Base-by-base conservation (phyloP, 2,888 invertebrate genomes). In the Synergus umbraculus region DNA sequence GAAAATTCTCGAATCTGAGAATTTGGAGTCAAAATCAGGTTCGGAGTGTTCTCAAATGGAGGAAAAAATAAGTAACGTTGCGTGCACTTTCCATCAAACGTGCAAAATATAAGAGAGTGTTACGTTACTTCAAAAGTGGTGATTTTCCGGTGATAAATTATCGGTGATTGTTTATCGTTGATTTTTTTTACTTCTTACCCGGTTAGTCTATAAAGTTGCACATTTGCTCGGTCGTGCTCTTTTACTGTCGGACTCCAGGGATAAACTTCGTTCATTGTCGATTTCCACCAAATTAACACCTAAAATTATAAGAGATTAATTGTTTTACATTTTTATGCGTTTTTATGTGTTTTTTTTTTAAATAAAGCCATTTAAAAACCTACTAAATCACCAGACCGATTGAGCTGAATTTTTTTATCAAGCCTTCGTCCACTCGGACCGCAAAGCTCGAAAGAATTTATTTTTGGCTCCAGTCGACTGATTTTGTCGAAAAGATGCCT, bases 201-300 rank as follows among this genome's bases (percentile, higher is more conserved):
- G 89, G 93, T 94, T 58, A 97, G 93, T 84, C 94, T 94, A 88
- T 98, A 97, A 0, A 98, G 93, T 89, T 97, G 96, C 81, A 98
- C 94, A 92, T 98, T 98, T 9, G 98, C 97, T 85, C 97, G 94
- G 91, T 98, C 97, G 90, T 97, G 96, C 86, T 97, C 95, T 88
- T 95, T 95, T 49, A 95, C 94, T 67, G 96, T 94, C 15, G 98
- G 98, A 89, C 97, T 96, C 98, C 98, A 98, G 0, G 98, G 98
- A 88, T 97, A 97, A 0, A 98, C 97, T 91, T 98, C 98, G 83
- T 96, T 96, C 84, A 95, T 95, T 12, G 95, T 95, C 60, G 96
- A 95, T 86, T 96, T 95, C 92, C 97, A 97, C 98, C 98, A 98
- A 65, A 97, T 95, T 41, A 97, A 87, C 84, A 91, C 87, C 92